Evolutionary conservation across 1,140 invertebrate genomes (phyloP).

Genomic region (Megalopta genalis): DNA sequence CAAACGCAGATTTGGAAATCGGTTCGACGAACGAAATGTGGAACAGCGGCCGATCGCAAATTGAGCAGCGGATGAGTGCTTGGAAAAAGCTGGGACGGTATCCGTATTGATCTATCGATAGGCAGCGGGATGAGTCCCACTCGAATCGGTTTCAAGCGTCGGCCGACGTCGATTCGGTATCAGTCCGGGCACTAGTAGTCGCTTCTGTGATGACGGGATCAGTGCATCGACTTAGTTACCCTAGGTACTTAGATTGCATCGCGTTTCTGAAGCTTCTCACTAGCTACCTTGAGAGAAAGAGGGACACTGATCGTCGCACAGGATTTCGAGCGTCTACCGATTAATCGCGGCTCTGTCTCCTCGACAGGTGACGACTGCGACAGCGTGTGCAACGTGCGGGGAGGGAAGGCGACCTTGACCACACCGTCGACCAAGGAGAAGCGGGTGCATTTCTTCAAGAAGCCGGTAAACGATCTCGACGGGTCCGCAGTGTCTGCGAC

Average conservation of each 20-base stretch:
- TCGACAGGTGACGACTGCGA: slow-evolving; percentile 89
- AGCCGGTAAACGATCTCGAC: slow-evolving; percentile 80
- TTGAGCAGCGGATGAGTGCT: no score
- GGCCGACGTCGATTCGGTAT: neutral
- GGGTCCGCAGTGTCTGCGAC: slow-evolving; percentile 21
- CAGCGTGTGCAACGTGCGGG: slow-evolving; percentile 86
- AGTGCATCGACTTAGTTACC: slow-evolving; percentile 44
- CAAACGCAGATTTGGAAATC: no score
- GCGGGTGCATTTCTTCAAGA: slow-evolving; percentile 99
- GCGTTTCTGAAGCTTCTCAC: slow-evolving; percentile 57
- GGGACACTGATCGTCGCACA: slow-evolving; percentile 45
- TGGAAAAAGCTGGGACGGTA: no score
- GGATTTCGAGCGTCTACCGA: neutral
- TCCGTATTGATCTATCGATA: no score
- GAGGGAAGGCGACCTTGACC: slow-evolving; percentile 88
- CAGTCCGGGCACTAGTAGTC: slow-evolving; percentile 22
- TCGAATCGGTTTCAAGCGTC: no score
- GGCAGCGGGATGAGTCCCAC: no score
- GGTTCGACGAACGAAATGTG: no score
- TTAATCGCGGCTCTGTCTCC: slow-evolving; percentile 20
- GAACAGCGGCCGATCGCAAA: no score
- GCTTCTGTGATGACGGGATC: slow-evolving; percentile 41
- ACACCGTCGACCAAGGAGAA: slow-evolving; percentile 97
- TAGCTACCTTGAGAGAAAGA: slow-evolving; percentile 64
- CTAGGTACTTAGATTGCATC: slow-evolving; percentile 47